Base-by-base conservation (phyloP, 2,113 vertebrate species). In the Halichoeres trimaculatus region DNA sequence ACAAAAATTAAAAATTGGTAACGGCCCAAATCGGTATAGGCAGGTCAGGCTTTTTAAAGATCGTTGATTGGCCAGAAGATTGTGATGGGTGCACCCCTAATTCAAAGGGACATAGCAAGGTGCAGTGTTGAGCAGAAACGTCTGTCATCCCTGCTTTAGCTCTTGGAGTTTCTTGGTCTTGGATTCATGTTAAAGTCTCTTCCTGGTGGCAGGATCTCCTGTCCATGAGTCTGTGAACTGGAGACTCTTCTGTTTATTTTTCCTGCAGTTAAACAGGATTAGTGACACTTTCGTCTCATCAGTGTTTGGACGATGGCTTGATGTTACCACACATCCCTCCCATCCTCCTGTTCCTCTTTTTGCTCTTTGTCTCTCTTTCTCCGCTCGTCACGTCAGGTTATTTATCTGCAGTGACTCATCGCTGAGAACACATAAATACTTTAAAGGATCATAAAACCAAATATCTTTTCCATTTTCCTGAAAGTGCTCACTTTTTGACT, bases 141-240 rank as follows among this genome's bases (percentile, higher is more conserved):
- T 59, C 38, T 53, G 51, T 36, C 47, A 40, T 3, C 38, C 11
- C 38, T 40, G 10, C 13, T 12, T 40, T 40, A 3, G 38, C 10
- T 40, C 38, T 30, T 30, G 30, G 30, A n/a, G n/a, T n/a, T n/a
- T 30, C 30, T 6, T 30, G 30, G 30, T 30, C 30, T 30, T 30
- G 30, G 64, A 67, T 57, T 74, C 51, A 66, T 14, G 23, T 74
- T 22, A 63, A 57, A 69, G 61, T 30, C 30, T 53, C 58, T 56
- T 59, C 16, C 50, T 74, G 70, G 51, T 70, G 54, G 60, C 50
- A 43, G 40, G 52, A 35, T 61, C 58, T 76, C 62, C 38, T 52
- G 58, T 48, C 48, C 50, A 63, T n/a, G 40, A 64, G 67, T 74
- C 65, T 55, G 65, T 70, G 45, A 70, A 76, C 76, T 57, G 47